These are phyloP conservation scores for Napeogenes inachia DNA, from an alignment of 2,888 invertebrate genomes.

Conservation along the genomic window DNA sequence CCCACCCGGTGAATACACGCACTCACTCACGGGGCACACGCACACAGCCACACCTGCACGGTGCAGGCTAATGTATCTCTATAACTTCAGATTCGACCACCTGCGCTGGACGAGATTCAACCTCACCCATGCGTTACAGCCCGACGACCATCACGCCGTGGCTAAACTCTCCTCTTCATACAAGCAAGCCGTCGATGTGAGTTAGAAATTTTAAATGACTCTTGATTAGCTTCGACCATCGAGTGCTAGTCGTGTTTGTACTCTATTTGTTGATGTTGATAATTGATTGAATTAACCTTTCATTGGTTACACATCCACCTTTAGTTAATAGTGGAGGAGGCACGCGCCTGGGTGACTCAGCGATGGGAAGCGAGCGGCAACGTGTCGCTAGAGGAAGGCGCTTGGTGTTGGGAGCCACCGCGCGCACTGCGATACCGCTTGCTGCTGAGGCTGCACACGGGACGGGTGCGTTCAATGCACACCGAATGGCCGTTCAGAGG, in stretches of 20 bases:
- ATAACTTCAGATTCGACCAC: constrained; percentile 78
- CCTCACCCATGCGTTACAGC: constrained; percentile 87
- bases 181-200: constrained; percentile 81
- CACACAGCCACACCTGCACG: neutral
- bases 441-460: constrained; percentile 83
- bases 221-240: no score
- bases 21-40: neutral
- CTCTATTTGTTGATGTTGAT: no score
- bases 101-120: constrained; percentile 93
- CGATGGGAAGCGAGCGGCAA: constrained; percentile 38
- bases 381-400: constrained; percentile 46
- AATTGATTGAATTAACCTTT: neutral
- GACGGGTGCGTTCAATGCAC: constrained; percentile 44
- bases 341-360: constrained; percentile 40
- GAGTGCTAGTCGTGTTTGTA: no score
- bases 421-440: constrained; percentile 23
- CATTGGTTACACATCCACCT: neutral
- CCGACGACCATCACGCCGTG: constrained; percentile 86
- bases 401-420: constrained; percentile 30
- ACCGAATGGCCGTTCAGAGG: no score
- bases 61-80: neutral
- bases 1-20: constrained; percentile 66
- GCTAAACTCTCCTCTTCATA: constrained; percentile 81
- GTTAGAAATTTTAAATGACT: constrained; percentile 17
- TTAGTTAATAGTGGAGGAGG: constrained; percentile 45